Conservation (phyloP, 2,797 vertebrate species). For the Ctenopoma multispine region DNA sequence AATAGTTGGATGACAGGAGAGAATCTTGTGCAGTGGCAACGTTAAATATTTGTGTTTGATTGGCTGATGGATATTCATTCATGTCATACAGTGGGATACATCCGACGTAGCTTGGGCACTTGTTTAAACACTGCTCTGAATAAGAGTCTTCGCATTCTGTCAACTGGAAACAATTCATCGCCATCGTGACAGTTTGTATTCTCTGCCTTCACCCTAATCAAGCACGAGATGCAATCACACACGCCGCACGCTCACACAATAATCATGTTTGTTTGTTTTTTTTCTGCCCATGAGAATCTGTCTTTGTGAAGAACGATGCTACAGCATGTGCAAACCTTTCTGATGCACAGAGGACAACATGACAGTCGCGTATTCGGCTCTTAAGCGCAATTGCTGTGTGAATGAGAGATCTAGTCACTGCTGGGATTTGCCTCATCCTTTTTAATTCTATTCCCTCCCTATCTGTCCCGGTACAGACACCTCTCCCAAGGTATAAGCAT, state of each 20-base stretch:
- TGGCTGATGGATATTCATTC: conserved; percentile 34
- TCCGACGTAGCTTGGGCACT: conserved; percentile 4
- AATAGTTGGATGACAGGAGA: conserved; percentile 25
- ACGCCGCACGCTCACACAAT: background rate
- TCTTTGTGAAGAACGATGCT: conserved; percentile 20
- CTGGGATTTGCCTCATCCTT: conserved; percentile 66
- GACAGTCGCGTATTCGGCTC: conserved; percentile 36
- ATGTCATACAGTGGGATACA: background rate
- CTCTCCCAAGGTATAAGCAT: conserved; percentile 57
- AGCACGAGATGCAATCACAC: conserved; percentile 25
- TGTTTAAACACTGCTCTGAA: conserved; percentile 24
- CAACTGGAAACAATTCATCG: conserved; percentile 43
- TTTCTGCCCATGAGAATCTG: background rate
- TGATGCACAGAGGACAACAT: conserved; percentile 45
- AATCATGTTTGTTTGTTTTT: background rate
- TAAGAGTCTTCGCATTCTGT: conserved; percentile 20
- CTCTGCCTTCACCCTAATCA: conserved; percentile 25
- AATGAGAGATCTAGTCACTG: conserved; percentile 62
- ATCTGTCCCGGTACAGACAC: conserved; percentile 69
- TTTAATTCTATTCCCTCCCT: conserved; percentile 68
- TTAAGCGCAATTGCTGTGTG: conserved; percentile 56
- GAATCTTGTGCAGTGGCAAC: conserved; percentile 16
- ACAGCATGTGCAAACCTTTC: conserved; percentile 19
- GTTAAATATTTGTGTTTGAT: conserved; percentile 46
- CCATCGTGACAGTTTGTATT: conserved; percentile 21